Evolutionary conservation across 2,888 invertebrate genomes (phyloP), one percentile per base, ranked within the genome.

Genomic region (Liodrosophila aerea): DNA sequence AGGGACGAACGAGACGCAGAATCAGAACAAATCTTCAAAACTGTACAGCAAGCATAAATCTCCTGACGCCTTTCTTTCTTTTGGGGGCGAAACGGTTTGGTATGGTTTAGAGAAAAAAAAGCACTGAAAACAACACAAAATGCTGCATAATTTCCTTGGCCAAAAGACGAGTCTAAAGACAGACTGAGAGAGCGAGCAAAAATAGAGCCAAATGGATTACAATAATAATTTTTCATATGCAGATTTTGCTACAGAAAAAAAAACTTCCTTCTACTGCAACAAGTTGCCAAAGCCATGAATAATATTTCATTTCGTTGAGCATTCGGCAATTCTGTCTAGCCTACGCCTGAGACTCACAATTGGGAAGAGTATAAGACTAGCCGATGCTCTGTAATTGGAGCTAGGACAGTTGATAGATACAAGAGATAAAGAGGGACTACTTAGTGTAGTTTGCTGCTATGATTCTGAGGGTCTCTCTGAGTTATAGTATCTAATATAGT

Each of bases 181-280:
- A 44, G 27, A 37, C n/a, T n/a, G 57, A 59, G 53, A 18, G 16
- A 41, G 11, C 9, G 34, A 22, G 8, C 29, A 27, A 29, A 31
- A 41, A 9, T 29, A 30, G 34, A 49, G 54, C 81, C 82, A 82
- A 82, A 86, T 82, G 83, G 85, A 82, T 86, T 86, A 78, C 86
- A 82, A 82, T 82, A 82, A 82, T 85, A 82, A 82, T 82, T 82
- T 82, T 82, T 82, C 86, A 82, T 81, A 81, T 81, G 81, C 86
- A 81, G 86, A 81, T 81, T 86, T 84, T 76, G 66, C 66, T 62
- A 75, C 65, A 71, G 57, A 64, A 54, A 22, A 22, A 22, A 22
- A 22, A 75, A 58, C 57, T 71, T 29, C 39, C 18, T 50, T 33
- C 31, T 16, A 52, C 68, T 53, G 74, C 77, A 80, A 80, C 80